A percentile compares a stretch with the other conserved stretches of the same genome.
Evolutionary conservation across 1,140 invertebrate species (phyloP).

Genomic region (Aphelenchoides avenae): DNA sequence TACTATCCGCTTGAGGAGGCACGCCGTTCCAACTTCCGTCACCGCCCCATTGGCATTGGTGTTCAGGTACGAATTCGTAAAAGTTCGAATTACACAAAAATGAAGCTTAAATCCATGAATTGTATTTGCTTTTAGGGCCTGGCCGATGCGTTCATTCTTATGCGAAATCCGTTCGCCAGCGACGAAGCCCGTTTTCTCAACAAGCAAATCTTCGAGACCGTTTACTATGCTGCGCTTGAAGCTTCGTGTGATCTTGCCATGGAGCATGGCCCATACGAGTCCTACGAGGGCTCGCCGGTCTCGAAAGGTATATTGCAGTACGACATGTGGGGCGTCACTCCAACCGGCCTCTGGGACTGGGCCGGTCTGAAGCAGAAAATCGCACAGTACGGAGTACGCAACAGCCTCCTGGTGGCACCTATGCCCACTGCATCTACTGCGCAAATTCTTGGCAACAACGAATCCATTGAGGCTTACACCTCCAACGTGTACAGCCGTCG

Average conservation of each 20-base stretch:
- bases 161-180: conserved; percentile 81
- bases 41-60: conserved; percentile 91
- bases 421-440: conserved; percentile 99
- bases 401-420: conserved; percentile 87
- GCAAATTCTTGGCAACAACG: conserved; percentile 97
- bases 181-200: conserved; percentile 80
- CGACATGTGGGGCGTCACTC: conserved; percentile 83
- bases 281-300: conserved; percentile 68
- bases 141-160: conserved; percentile 90
- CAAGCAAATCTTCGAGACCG: conserved; percentile 93
- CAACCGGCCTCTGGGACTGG: conserved; percentile 87
- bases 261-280: conserved; percentile 78
- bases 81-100: too few relatives aligned
- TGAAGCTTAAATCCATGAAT: too few relatives aligned
- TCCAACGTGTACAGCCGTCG: conserved; percentile 91
- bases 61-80: conserved; percentile 64
- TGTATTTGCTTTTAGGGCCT: conserved; percentile 71
- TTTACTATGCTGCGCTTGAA: conserved; percentile 94
- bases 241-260: conserved; percentile 91
- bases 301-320: conserved; percentile 94
- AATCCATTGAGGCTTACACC: conserved; percentile 95
- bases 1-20: conserved; percentile 82
- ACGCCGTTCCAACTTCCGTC: conserved; percentile 77
- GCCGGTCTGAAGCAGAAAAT: conserved; percentile 76
- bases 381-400: conserved; percentile 81